Evolutionary conservation across 2,888 invertebrate species (phyloP).

Genomic region (Cheilosia vulpina): DNA sequence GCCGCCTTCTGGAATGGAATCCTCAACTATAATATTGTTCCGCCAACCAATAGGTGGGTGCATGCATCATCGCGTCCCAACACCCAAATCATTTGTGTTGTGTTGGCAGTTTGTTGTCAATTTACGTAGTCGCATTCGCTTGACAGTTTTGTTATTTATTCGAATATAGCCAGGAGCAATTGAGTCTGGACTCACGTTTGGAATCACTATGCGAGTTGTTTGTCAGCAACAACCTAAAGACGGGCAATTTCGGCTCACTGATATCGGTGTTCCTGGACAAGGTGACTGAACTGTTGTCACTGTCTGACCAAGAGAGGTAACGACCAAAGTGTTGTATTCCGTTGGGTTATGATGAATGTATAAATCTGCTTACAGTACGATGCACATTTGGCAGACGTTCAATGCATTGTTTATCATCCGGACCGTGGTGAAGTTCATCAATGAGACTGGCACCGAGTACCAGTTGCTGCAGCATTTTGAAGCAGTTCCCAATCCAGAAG

Average conservation of each 20-base stretch:
- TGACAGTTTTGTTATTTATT: slow-evolving; percentile 40
- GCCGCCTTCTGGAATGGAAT: slow-evolving; percentile 98
- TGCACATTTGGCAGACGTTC: slow-evolving; percentile 96
- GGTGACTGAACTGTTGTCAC: slow-evolving; percentile 92
- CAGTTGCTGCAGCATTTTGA: slow-evolving; percentile 93
- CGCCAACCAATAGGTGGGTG: slow-evolving; percentile 89
- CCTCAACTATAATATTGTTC: slow-evolving; percentile 94
- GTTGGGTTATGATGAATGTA: background rate
- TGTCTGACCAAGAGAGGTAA: slow-evolving; percentile 95
- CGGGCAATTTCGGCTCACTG: slow-evolving; percentile 95
- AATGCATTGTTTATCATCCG: slow-evolving; percentile 96
- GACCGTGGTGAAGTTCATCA: slow-evolving; percentile 92
- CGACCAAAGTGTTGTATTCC: background rate
- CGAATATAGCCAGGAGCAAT: slow-evolving; percentile 89
- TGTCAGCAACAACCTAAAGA: slow-evolving; percentile 92
- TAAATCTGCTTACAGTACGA: slow-evolving; percentile 83
- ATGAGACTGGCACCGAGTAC: slow-evolving; percentile 95
- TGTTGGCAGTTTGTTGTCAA: slow-evolving; percentile 64
- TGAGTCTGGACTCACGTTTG: slow-evolving; percentile 91
- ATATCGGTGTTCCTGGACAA: slow-evolving; percentile 93
- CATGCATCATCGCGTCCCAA: slow-evolving; percentile 42
- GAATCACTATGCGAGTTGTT: slow-evolving; percentile 90
- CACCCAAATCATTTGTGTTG: slow-evolving; percentile 44
- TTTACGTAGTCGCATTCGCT: slow-evolving; percentile 30
- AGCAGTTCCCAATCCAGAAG: slow-evolving; percentile 83